Percentiles rank a stretch among this genome's conserved stretches.
phyloP scores from a whole-genome alignment of 2,797 vertebrate species.

The Phataginus tricuspis region DNA sequence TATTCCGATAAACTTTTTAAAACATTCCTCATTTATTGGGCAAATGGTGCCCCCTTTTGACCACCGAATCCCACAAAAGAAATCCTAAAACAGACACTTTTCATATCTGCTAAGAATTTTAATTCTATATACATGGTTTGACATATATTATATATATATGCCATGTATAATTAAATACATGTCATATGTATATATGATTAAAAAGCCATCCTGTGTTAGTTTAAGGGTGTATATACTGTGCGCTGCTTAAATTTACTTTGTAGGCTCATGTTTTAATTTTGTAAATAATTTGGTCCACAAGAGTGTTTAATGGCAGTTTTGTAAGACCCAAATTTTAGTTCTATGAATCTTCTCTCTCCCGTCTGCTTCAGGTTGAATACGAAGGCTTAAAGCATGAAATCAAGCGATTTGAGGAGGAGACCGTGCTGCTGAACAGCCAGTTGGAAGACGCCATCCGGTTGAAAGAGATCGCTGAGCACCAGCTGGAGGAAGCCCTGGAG shows the following conservation, averaged over 20 bases:
- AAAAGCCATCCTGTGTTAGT: not conserved
- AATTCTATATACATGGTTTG: not conserved
- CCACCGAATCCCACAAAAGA: not conserved
- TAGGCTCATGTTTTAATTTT: not conserved
- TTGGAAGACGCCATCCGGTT: constrained; percentile 96
- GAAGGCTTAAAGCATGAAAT: constrained; percentile 99
- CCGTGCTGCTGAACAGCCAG: constrained; percentile 97
- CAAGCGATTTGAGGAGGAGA: constrained; percentile 97
- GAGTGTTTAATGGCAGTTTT: constrained; percentile 81
- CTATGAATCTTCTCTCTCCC: constrained; percentile 86
- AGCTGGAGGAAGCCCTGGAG: constrained; percentile 96
- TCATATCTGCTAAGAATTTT: not conserved
- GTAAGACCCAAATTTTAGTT: constrained; percentile 87
- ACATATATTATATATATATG: not conserved
- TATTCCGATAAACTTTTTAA: not conserved
- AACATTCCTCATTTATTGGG: not conserved
- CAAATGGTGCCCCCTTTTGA: constrained; percentile 17
- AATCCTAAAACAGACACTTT: not conserved
- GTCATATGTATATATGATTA: not conserved
- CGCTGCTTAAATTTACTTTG: constrained; percentile 24
- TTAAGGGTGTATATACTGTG: not conserved
- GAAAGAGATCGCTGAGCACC: constrained; percentile 96
- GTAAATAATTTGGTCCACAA: constrained; percentile 66
- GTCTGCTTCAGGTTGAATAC: constrained; percentile 94
- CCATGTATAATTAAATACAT: not conserved